Evolutionary conservation across 2,113 vertebrate genomes (phyloP).

Genomic region (Paralichthys olivaceus): DNA sequence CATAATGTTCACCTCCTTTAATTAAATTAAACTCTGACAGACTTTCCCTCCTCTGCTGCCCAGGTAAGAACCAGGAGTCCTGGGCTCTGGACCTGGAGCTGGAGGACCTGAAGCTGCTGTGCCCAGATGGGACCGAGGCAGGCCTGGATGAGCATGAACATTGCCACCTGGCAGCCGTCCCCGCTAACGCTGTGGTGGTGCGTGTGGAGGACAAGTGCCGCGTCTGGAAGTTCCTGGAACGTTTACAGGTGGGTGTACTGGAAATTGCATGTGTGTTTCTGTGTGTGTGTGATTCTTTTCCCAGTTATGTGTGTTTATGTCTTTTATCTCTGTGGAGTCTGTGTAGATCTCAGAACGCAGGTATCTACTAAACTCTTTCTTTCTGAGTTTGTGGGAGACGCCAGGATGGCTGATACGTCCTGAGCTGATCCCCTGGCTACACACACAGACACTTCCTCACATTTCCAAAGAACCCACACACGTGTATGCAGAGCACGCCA

Average conservation of each 20-base stretch:
- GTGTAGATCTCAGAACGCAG: conserved; percentile 38
- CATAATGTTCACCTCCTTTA: not conserved
- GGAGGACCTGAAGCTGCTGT: conserved; percentile 85
- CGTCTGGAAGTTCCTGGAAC: conserved; percentile 85
- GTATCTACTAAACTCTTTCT: conserved; percentile 48
- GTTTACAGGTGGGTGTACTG: conserved; percentile 78
- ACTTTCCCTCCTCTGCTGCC: not conserved
- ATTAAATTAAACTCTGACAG: not conserved
- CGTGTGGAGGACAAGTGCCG: conserved; percentile 83
- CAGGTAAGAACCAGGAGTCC: conserved; percentile 85
- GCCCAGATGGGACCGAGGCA: conserved; percentile 80
- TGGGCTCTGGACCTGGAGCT: conserved; percentile 85
- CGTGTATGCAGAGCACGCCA: conserved; percentile 5
- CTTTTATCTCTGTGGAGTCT: conserved; percentile 32
- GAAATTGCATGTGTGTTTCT: conserved; percentile 1
- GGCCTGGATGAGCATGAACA: conserved; percentile 67
- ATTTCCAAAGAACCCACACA: conserved; percentile 42
- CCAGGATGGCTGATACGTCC: conserved; percentile 51
- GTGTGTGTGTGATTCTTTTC: conserved; percentile 7
- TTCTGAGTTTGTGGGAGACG: conserved; percentile 46
- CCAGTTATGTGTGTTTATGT: not conserved
- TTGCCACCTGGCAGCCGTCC: conserved; percentile 84
- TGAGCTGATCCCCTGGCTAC: conserved; percentile 19
- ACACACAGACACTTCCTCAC: conserved; percentile 20
- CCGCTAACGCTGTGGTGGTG: conserved; percentile 82